Percentiles rank a stretch among this genome's conserved stretches.
phyloP scores from a whole-genome alignment of 2,113 vertebrate genomes.

The Prinia subflava region DNA sequence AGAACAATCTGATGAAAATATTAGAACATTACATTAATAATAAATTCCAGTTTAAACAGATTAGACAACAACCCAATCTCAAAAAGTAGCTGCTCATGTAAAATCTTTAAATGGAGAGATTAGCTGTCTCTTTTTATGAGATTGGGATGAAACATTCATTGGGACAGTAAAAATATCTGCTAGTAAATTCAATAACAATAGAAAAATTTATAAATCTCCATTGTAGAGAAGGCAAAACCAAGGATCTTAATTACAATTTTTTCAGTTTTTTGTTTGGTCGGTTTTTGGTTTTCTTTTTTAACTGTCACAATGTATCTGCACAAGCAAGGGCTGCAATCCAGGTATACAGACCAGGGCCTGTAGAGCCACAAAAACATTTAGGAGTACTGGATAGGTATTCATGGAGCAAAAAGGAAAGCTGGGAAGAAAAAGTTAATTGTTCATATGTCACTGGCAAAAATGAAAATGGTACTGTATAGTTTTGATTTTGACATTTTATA shows the following conservation, averaged over 20 bases:
- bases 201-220: not conserved
- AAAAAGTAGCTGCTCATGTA: not conserved
- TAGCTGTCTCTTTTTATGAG: not conserved
- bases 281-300: not conserved
- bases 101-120: conserved; percentile 23
- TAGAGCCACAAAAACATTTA: not conserved
- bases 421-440: not conserved
- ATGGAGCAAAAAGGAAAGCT: not conserved
- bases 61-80: not conserved
- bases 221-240: not conserved
- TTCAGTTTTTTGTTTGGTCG: too few species aligned
- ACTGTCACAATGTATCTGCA: not conserved
- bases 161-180: not conserved
- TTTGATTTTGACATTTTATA: not conserved
- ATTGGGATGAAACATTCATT: not conserved
- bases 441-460: not conserved
- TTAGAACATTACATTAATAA: not conserved
- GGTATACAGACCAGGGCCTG: not conserved
- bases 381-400: not conserved
- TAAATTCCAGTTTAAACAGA: conserved; percentile 14
- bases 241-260: not conserved
- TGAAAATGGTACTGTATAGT: not conserved
- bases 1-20: not conserved
- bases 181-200: not conserved
- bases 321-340: not conserved